Percentiles rank a stretch among this genome's conserved stretches.
Conservation (phyloP, 1,140 invertebrate species). For the Tribolium madens region DNA sequence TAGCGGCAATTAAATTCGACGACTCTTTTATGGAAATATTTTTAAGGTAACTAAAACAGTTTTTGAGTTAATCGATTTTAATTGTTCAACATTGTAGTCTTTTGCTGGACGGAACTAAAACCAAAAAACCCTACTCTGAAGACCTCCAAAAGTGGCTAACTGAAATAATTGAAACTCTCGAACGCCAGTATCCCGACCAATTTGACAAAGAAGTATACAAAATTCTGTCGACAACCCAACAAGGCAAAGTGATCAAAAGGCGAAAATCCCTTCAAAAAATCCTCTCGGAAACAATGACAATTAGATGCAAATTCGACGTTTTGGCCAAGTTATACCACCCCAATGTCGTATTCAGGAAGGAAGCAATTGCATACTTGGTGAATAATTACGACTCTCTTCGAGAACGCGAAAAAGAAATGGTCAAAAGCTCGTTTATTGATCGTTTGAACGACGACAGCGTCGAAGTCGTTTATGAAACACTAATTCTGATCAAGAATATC, state of each 20-base stretch:
- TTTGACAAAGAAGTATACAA: constrained; percentile 73
- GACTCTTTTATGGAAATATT: constrained; percentile 62
- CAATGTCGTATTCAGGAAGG: constrained; percentile 71
- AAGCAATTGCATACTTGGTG: constrained; percentile 72
- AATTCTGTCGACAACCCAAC: constrained; percentile 47
- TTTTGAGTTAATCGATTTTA: neutral
- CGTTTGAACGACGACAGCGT: constrained; percentile 72
- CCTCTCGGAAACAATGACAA: constrained; percentile 43
- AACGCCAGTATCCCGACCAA: constrained; percentile 72
- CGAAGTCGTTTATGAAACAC: constrained; percentile 68
- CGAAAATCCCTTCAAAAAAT: constrained; percentile 53
- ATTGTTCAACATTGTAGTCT: constrained; percentile 48
- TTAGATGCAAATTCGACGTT: constrained; percentile 64
- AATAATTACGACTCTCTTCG: constrained; percentile 68
- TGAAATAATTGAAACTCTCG: constrained; percentile 49
- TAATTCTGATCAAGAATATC: constrained; percentile 59
- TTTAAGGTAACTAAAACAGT: constrained; percentile 61
- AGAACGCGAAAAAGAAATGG: constrained; percentile 67
- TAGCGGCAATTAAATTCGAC: constrained; percentile 70
- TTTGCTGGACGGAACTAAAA: constrained; percentile 41
- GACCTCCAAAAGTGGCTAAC: constrained; percentile 52
- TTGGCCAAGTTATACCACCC: constrained; percentile 78
- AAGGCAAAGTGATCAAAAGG: constrained; percentile 16
- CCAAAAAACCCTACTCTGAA: constrained; percentile 20
- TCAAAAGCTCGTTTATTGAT: constrained; percentile 71